Percentiles rank a stretch among this genome's conserved stretches.
phyloP scores from a whole-genome alignment of 2,113 vertebrate species.

The Scomber japonicus region DNA sequence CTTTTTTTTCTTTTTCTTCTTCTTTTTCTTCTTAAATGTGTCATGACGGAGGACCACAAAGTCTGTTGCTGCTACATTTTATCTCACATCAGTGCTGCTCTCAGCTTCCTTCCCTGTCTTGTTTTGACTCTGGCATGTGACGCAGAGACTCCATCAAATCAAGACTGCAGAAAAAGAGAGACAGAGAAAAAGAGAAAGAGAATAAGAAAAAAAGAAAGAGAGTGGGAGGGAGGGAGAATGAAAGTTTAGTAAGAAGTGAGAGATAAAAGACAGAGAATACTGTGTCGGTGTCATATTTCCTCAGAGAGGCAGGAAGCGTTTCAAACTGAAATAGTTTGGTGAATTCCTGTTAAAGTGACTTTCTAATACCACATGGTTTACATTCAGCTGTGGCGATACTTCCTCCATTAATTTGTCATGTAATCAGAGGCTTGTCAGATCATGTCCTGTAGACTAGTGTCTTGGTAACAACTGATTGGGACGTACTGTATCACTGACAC shows the following conservation, averaged over 20 bases:
- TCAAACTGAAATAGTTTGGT: not conserved
- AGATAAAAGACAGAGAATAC: not conserved
- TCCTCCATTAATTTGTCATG: slow-evolving; percentile 66
- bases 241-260: not conserved
- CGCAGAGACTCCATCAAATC: not conserved
- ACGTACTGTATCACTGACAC: slow-evolving; percentile 68
- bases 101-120: slow-evolving; percentile 53
- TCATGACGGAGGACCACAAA: slow-evolving; percentile 7
- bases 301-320: not conserved
- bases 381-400: not conserved
- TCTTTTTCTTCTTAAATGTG: slow-evolving; percentile 26
- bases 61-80: slow-evolving; percentile 14
- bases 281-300: not conserved
- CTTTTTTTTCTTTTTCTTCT: slow-evolving; percentile 12
- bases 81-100: slow-evolving; percentile 50
- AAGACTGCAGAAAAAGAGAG: not conserved
- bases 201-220: not conserved
- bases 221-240: not conserved
- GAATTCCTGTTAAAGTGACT: not conserved
- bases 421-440: slow-evolving; percentile 42
- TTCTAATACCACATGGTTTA: slow-evolving; percentile 1
- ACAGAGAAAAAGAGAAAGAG: not conserved
- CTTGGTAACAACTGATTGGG: slow-evolving; percentile 58
- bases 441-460: slow-evolving; percentile 41
- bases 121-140: slow-evolving; percentile 19